These are phyloP conservation scores for Myrmecophaga tridactyla DNA, from an alignment of 2,113 vertebrate genomes.

Conservation along the genomic window DNA sequence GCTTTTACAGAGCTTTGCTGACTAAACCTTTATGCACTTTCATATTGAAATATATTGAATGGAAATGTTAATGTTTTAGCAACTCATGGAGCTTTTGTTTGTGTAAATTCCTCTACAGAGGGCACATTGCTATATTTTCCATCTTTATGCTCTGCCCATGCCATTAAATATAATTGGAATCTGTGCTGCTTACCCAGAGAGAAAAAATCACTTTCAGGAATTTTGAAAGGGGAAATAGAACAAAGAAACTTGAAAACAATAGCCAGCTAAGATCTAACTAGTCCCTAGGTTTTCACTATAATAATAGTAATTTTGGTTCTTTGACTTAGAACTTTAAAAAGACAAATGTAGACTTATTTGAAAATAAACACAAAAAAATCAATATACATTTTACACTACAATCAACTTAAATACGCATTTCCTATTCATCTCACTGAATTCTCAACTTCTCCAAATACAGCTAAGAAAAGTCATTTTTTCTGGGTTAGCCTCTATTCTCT, in stretches of 20 bases:
- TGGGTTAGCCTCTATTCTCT: neutral
- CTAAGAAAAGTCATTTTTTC: neutral
- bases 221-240: neutral
- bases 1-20: neutral
- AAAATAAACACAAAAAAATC: neutral
- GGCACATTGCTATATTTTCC: neutral
- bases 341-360: neutral
- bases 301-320: neutral
- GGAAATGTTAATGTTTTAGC: neutral
- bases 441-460: neutral
- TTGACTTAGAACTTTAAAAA: neutral
- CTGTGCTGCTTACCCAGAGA: neutral
- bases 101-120: neutral
- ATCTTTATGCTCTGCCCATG: neutral
- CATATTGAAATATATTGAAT: neutral
- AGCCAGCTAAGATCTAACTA: neutral
- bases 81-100: neutral
- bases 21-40: neutral
- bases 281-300: neutral
- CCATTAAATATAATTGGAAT: conserved; percentile 21
- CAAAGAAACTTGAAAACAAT: neutral
- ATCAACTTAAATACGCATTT: neutral
- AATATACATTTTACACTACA: neutral
- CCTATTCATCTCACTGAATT: neutral
- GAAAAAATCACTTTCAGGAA: conserved; percentile 29